Conservation (phyloP, 2,113 vertebrate species). For the Sinocyclocheilus anshuiensis region DNA sequence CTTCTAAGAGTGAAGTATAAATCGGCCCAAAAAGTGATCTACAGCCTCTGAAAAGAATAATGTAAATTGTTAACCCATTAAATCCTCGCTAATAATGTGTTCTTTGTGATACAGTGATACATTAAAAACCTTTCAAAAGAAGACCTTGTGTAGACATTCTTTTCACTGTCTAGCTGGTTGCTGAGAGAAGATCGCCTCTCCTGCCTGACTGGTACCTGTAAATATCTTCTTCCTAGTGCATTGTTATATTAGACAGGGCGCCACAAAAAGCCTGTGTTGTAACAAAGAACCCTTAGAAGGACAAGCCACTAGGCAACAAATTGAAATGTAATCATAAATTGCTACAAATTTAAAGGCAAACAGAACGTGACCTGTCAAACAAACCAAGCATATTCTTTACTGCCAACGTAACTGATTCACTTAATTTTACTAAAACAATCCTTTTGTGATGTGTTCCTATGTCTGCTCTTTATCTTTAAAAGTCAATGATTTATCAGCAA, state of each 20-base stretch:
- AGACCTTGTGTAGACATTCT: constrained; percentile 44
- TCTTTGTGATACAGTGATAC: constrained; percentile 16
- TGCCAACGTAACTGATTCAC: constrained; percentile 4
- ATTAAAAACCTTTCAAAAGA: constrained; percentile 36
- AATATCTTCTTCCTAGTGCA: constrained; percentile 41
- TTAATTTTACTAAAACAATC: neutral
- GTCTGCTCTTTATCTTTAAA: neutral
- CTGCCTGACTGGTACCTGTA: constrained; percentile 55
- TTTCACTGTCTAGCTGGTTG: constrained; percentile 46
- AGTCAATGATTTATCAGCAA: constrained; percentile 29
- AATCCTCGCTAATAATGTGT: neutral
- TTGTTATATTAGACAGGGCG: constrained; percentile 42
- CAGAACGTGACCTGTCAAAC: constrained; percentile 5
- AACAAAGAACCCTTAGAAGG: constrained; percentile 21
- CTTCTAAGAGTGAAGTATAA: constrained; percentile 29
- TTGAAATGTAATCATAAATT: constrained; percentile 37
- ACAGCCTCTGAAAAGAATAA: neutral
- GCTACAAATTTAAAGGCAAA: constrained; percentile 34
- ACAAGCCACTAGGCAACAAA: constrained; percentile 39
- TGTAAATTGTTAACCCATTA: neutral
- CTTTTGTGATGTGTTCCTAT: neutral
- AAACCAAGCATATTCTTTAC: neutral
- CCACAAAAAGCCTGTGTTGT: constrained; percentile 20
- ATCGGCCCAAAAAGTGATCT: neutral
- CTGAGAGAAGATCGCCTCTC: constrained; percentile 49